Evolutionary conservation across 2,888 invertebrate species (phyloP), one percentile per base, ranked within the genome.

Genomic region (Acronicta aceris): DNA sequence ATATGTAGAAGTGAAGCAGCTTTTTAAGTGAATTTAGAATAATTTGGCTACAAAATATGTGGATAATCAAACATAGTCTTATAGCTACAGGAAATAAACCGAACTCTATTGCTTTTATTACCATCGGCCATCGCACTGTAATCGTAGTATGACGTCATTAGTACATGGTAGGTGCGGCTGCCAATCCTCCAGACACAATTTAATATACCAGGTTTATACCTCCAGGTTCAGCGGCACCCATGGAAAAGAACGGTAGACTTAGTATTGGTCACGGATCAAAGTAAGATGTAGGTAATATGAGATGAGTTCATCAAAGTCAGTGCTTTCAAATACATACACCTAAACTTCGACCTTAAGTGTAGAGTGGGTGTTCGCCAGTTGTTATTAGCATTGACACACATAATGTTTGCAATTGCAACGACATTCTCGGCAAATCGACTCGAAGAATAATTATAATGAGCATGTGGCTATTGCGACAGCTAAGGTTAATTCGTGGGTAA

Each of bases 361-460:
- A 57, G 79, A 83, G 90, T 90, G 87, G 89, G 91, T 85, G 91
- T 89, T 80, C 74, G 85, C 81, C 58, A 76, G 74, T 76, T 74
- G 74, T 81, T 85, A 87, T 89, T 90, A 92, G 85, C 93, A 93
- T 91, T 93, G 93, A 93, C 93, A 91, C 77, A 92, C 89, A 91
- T 91, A 76, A 80, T 73, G 78, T 76, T 79, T 76, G 81, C 83
- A 85, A 86, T 84, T 84, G 81, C 85, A 85, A 71, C 76, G 81
- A 87, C 87, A 88, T 88, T 88, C 85, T 84, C 79, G 81, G 78
- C 79, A 82, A 81, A 88, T 84, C 75, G 76, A 72, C 81, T 83
- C 58, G 63, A 75, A 81, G 80, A 82, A 83, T 81, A 85, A 85
- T 85, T 81, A 83, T 80, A 83, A 87, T 84, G 79, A 81, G 77